Conservation (phyloP, 2,113 vertebrate genomes). For the Pachyramphus minor region DNA sequence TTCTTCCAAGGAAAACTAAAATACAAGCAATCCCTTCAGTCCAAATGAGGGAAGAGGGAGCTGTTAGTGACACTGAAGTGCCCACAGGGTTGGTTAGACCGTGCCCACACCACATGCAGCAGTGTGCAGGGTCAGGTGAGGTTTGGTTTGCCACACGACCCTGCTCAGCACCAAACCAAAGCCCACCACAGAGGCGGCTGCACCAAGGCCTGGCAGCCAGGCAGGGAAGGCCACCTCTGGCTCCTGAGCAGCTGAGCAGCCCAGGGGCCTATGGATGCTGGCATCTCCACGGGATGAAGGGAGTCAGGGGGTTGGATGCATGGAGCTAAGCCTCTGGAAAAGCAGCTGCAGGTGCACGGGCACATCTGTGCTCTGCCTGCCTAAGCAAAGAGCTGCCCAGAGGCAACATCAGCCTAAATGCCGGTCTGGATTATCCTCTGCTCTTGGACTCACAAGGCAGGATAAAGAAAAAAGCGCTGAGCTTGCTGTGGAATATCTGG, state of each 20-base stretch:
- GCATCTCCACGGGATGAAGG: too few relatives aligned
- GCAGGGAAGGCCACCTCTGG: not conserved
- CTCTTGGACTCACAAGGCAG: not conserved
- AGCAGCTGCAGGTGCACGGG: not conserved
- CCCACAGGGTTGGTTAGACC: not conserved
- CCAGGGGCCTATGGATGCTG: not conserved
- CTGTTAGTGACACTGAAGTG: not conserved
- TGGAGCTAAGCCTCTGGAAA: not conserved
- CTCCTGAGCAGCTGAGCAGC: not conserved
- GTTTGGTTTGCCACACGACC: not conserved
- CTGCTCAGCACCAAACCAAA: not conserved
- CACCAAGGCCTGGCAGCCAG: not conserved
- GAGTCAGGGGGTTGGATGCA: not conserved
- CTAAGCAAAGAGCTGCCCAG: not conserved
- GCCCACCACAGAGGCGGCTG: not conserved
- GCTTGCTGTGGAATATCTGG: not conserved
- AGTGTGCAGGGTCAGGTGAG: not conserved
- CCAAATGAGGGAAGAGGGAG: not conserved
- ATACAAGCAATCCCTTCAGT: not conserved
- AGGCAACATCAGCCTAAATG: not conserved
- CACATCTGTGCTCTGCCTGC: not conserved
- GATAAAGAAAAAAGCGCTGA: not conserved
- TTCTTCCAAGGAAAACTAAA: not conserved
- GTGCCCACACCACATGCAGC: not conserved
- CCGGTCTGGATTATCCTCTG: not conserved